Conservation (phyloP, 2,797 vertebrate species). For the Pangasius djambal region DNA sequence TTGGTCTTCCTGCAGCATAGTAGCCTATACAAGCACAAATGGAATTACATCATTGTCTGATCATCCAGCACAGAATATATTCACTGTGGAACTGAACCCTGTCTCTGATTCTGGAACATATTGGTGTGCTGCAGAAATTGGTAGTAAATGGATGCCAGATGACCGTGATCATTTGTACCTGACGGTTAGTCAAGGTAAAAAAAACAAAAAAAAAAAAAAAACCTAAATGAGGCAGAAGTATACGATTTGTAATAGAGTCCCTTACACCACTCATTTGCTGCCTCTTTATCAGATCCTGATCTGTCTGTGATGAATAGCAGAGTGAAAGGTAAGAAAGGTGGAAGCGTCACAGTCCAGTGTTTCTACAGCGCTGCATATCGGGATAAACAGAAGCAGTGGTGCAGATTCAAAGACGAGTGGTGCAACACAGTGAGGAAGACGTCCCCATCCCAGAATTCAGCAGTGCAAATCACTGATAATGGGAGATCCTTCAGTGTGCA, state of each 20-base stretch:
- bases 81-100: conserved; percentile 44
- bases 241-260: not conserved
- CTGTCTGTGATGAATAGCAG: conserved; percentile 30
- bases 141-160: rapidly evolving
- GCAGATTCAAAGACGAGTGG: not conserved
- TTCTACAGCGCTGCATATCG: conserved; percentile 56
- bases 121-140: conserved; percentile 45
- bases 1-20: not conserved
- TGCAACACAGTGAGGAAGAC: conserved; percentile 37
- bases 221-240: not conserved
- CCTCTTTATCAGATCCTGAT: conserved; percentile 38
- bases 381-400: conserved; percentile 32
- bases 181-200: conserved; percentile 35
- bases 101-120: conserved; percentile 5
- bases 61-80: conserved; percentile 20
- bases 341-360: conserved; percentile 53
- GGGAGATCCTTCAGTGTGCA: conserved; percentile 37
- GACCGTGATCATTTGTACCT: not conserved
- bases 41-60: conserved; percentile 40
- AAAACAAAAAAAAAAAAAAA: conserved; percentile 29
- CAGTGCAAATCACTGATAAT: conserved; percentile 50
- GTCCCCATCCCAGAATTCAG: conserved; percentile 41
- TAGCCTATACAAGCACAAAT: not conserved
- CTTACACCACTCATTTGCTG: not conserved
- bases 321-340: conserved; percentile 41